Evolutionary conservation across 1,140 invertebrate species (phyloP), one percentile per base, ranked within the genome.

Genomic region (Drosophila sturtevanti): DNA sequence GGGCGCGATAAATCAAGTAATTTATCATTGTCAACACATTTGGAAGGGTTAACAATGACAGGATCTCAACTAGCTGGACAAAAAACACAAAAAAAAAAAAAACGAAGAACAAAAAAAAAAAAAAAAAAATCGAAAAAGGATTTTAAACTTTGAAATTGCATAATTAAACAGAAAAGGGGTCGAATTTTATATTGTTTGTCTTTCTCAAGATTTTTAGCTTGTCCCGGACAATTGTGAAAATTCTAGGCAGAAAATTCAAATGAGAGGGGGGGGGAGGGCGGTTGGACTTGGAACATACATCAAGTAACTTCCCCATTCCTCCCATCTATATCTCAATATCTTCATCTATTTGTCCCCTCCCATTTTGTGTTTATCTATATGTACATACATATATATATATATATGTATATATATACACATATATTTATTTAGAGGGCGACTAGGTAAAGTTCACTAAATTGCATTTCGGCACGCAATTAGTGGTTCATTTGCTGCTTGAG

Each of bases 381-480:
- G n/a, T n/a, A n/a, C n/a, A n/a, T n/a, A n/a, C n/a, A n/a, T n/a
- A n/a, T n/a, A n/a, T n/a, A n/a, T n/a, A n/a, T n/a, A n/a, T n/a
- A n/a, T n/a, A n/a, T n/a, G n/a, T n/a, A n/a, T n/a, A n/a, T n/a
- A n/a, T n/a, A n/a, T n/a, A n/a, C n/a, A n/a, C 16, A 21, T 48
- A 16, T 48, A 48, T 48, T 48, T 48, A 48, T 21, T 48, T 48
- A 48, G 41, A 48, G 64, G 34, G 66, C 65, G 35, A 24, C 69
- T 48, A 67, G 69, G 55, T 24, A 89, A 77, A 89, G 84, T 89
- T 90, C 87, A 77, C 82, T 79, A 90, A 90, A 90, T 90, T 90
- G 89, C 87, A 90, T 90, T 90, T 90, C 80, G 89, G 89, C 89
- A 90, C 89, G 87, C 87, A 90, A 90, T 90, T 90, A 90, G 89